phyloP scores from a whole-genome alignment of 2,113 vertebrate species.

The Seriola rivoliana region DNA sequence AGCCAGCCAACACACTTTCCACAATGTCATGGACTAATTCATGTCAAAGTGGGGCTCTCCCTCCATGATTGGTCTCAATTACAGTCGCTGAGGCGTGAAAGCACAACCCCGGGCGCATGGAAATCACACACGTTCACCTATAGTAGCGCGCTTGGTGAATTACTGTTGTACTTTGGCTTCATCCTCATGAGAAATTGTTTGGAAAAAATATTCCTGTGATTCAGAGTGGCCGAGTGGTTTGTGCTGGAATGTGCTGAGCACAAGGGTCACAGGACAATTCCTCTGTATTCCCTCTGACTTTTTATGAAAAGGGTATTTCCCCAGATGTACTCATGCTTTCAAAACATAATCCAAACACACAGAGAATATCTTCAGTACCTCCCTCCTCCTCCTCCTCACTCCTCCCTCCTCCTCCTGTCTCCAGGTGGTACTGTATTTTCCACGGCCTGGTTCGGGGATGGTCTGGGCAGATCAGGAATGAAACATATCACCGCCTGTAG shows the following conservation, averaged over 20 bases:
- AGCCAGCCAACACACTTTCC: slow-evolving; percentile 63
- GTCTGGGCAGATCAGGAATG: slow-evolving; percentile 31
- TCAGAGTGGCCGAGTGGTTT: slow-evolving; percentile 14
- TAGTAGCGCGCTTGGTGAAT: neutral
- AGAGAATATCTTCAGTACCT: neutral
- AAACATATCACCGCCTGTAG: slow-evolving; percentile 26
- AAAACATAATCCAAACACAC: slow-evolving; percentile 12
- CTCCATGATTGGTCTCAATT: slow-evolving; percentile 45
- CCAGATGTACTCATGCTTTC: neutral
- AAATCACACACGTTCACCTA: slow-evolving; percentile 19
- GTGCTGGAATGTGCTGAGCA: neutral
- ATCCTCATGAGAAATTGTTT: neutral
- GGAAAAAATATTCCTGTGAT: slow-evolving; percentile 31
- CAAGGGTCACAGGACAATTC: slow-evolving; percentile 19
- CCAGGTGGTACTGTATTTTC: slow-evolving; percentile 63
- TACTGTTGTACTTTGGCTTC: slow-evolving; percentile 2
- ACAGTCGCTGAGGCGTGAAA: slow-evolving; percentile 48
- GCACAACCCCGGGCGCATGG: slow-evolving; percentile 4
- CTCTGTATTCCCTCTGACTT: neutral
- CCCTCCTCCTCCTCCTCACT: neutral
- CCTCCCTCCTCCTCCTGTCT: slow-evolving; percentile 36
- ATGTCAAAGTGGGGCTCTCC: slow-evolving; percentile 55
- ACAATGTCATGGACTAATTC: slow-evolving; percentile 59
- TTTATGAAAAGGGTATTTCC: slow-evolving; percentile 15
- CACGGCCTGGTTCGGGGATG: slow-evolving; percentile 25